A percentile compares a stretch with the other conserved stretches of the same genome.
phyloP scores from a whole-genome alignment of 2,888 invertebrate genomes.

The Zaprionus obscuricornis region DNA sequence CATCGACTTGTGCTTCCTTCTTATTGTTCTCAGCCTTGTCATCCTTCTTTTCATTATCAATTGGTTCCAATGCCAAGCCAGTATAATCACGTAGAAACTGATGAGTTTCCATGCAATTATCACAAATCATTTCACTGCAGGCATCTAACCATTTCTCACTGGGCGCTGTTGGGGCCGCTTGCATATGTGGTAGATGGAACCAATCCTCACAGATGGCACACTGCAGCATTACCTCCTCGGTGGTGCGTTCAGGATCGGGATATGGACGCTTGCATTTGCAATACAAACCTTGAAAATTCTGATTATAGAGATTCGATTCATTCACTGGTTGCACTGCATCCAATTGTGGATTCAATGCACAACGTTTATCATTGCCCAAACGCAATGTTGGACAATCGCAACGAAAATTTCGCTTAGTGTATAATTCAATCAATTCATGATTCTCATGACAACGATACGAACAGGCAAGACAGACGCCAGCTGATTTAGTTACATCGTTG shows the following conservation, averaged over 20 bases:
- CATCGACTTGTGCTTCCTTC: slow-evolving; percentile 73
- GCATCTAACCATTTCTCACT: slow-evolving; percentile 85
- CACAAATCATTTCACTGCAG: slow-evolving; percentile 93
- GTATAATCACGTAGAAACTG: slow-evolving; percentile 90
- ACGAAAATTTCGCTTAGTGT: slow-evolving; percentile 97
- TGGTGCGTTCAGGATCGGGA: slow-evolving; percentile 93
- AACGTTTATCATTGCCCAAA: slow-evolving; percentile 83
- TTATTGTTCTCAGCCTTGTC: slow-evolving; percentile 48
- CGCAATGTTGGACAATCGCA: slow-evolving; percentile 91
- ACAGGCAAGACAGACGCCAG: slow-evolving; percentile 97
- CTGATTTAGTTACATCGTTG: slow-evolving; percentile 86
- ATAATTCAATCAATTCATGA: slow-evolving; percentile 97
- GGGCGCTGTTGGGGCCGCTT: slow-evolving; percentile 67
- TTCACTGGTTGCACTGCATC: slow-evolving; percentile 85
- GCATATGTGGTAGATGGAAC: slow-evolving; percentile 93
- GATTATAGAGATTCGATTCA: slow-evolving; percentile 91
- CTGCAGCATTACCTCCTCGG: slow-evolving; percentile 97
- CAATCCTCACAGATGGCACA: slow-evolving; percentile 99
- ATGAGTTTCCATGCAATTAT: slow-evolving; percentile 89
- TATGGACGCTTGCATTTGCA: slow-evolving; percentile 96
- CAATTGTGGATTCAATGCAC: slow-evolving; percentile 65
- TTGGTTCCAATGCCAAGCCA: slow-evolving; percentile 80
- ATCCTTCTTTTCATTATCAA: slow-evolving; percentile 50
- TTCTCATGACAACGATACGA: slow-evolving; percentile 97
- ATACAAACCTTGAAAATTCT: slow-evolving; percentile 96